These are phyloP conservation scores for Cybosia mesomella DNA, from an alignment of 2,888 invertebrate genomes.

Conservation along the genomic window DNA sequence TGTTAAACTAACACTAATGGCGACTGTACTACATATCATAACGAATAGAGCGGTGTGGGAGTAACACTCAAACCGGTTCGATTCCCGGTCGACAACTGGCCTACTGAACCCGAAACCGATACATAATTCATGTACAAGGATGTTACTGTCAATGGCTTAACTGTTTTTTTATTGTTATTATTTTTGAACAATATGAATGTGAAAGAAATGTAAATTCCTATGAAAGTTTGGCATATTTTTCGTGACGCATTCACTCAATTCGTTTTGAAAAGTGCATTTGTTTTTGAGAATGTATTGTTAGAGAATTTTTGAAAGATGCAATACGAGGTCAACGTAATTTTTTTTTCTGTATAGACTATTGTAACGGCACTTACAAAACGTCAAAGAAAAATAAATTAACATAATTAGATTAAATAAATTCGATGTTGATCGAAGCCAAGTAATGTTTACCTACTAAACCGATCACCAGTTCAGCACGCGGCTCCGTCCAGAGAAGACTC, in stretches of 20 bases:
- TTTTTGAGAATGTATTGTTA: not conserved
- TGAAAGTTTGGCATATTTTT: constrained; percentile 2
- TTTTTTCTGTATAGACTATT: not conserved
- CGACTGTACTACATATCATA: not conserved
- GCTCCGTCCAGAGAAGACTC: too few relatives aligned
- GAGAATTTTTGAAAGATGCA: not conserved
- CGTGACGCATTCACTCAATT: not conserved
- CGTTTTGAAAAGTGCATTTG: not conserved
- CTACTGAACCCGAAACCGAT: constrained; percentile 59
- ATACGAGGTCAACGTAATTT: not conserved
- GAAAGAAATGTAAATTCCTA: constrained; percentile 9
- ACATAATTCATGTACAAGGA: constrained; percentile 51
- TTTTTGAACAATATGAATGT: constrained; percentile 5
- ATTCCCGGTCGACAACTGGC: constrained; percentile 57
- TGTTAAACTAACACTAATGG: not conserved
- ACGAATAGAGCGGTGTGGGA: constrained; percentile 46
- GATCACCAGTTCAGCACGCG: too few relatives aligned
- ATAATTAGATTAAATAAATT: not conserved
- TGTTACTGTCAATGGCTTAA: constrained; percentile 41
- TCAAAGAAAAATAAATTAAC: not conserved
- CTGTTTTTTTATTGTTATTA: constrained; percentile 26
- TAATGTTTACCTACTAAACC: too few relatives aligned
- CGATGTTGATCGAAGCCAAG: not conserved
- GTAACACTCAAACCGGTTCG: constrained; percentile 56
- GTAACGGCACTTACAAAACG: not conserved